These are phyloP conservation scores for Halichoerus grypus DNA, from an alignment of 2,113 vertebrate genomes.

Conservation along the genomic window DNA sequence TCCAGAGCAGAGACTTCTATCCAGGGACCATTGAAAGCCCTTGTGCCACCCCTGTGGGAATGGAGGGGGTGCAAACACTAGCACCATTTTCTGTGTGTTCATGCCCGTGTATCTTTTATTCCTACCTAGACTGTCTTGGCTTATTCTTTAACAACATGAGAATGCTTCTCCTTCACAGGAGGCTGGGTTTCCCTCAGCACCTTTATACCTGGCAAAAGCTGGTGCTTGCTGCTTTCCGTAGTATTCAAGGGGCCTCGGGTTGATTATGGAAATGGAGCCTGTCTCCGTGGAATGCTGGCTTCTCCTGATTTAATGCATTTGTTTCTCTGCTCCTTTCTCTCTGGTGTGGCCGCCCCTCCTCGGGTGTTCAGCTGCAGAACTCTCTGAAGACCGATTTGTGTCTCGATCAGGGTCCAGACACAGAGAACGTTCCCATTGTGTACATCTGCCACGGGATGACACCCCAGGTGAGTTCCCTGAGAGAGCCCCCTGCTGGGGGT, in stretches of 20 bases:
- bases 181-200: background rate
- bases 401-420: constrained; percentile 98
- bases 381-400: constrained; percentile 97
- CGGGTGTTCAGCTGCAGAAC: constrained; percentile 94
- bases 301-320: constrained; percentile 46
- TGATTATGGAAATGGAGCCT: background rate
- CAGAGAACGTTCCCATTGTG: constrained; percentile 97
- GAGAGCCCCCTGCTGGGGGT: background rate
- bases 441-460: constrained; percentile 99
- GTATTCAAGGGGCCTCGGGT: background rate
- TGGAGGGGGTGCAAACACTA: no score
- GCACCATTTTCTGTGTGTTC: background rate
- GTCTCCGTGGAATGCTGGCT: background rate
- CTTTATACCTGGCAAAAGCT: background rate
- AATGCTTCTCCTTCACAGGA: background rate
- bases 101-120: background rate
- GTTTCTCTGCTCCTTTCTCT: constrained; percentile 66
- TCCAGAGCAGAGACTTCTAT: background rate
- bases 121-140: background rate
- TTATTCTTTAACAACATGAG: background rate
- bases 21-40: background rate
- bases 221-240: background rate
- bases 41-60: background rate
- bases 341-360: background rate
- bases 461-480: constrained; percentile 93